Evolutionary conservation across 2,113 vertebrate genomes (phyloP), one percentile per base, ranked within the genome.

Genomic region (Ptilorrhoa leucosticta): DNA sequence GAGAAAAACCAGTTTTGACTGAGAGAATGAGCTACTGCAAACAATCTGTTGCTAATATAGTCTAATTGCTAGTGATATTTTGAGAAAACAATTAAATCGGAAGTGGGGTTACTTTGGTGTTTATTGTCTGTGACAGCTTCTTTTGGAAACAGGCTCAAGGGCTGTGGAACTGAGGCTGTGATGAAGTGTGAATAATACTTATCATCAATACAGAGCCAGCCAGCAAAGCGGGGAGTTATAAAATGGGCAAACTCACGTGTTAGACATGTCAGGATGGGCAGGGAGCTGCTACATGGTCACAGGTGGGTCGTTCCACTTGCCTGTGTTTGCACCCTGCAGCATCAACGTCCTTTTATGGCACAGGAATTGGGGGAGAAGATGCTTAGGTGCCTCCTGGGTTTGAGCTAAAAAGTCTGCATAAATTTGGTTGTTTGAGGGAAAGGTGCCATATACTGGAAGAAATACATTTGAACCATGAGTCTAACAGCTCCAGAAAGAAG

Each of bases 1-100:
- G 84, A 79, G 91, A 92, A 94, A 95, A 92, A 93, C 79, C 63
- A 79, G 64, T 94, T 95, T 71, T 95, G 90, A 96, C 82, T 85
- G 57, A 16, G 88, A 92, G 92, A 97, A 85, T 73, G 33, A 79
- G 84, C 73, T 96, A 96, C 88, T 91, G 94, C 95, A 89, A 97
- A 89, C 66, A 87, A 85, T 90, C 63, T 97, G 95, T 96, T 97
- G 96, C 93, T 96, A 94, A 97, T 97, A 96, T 87, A 90, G 71
- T 51, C 95, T 97, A 97, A 97, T 97, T 98, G 90, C 75, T 96
- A 91, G 89, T 93, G 92, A 96, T 98, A 95, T 94, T 96, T 94
- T 87, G 92, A 95, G 96, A 78, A 85, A 97, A 97, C 93, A 95
- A 95, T 95, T 95, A 94, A 85, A 92, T 75, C 95, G 96, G 83